A percentile compares a stretch with the other conserved stretches of the same genome.
These are phyloP conservation scores for Hirudo medicinalis DNA, from an alignment of 1,140 invertebrate species.

Conservation along the genomic window DNA sequence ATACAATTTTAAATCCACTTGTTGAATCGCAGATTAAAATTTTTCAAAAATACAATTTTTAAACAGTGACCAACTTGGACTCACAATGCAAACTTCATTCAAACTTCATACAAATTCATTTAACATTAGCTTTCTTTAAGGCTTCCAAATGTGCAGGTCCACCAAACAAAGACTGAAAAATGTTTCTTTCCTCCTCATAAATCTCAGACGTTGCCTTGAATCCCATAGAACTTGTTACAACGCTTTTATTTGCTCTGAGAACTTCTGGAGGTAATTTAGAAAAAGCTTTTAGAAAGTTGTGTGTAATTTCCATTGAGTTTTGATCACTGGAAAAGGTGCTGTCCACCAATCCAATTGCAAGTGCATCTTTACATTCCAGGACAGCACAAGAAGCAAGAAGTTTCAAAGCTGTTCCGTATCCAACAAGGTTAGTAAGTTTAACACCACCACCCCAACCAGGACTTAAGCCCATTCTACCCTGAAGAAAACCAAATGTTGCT, in stretches of 20 bases:
- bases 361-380: conserved; percentile 37
- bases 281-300: background rate
- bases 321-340: conserved; percentile 30
- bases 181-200: background rate
- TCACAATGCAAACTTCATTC: too few relatives aligned
- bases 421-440: conserved; percentile 41
- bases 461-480: conserved; percentile 47
- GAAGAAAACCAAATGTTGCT: conserved; percentile 47
- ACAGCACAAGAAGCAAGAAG: conserved; percentile 40
- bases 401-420: conserved; percentile 41
- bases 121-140: background rate
- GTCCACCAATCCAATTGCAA: conserved; percentile 37
- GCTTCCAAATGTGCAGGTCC: background rate
- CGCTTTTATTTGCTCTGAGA: conserved; percentile 1
- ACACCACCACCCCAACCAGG: conserved; percentile 50
- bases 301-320: conserved; percentile 10
- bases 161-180: conserved; percentile 6
- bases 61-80: too few relatives aligned
- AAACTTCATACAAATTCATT: too few relatives aligned
- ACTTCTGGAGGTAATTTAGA: conserved; percentile 3
- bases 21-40: too few relatives aligned
- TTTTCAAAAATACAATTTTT: too few relatives aligned
- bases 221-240: background rate
- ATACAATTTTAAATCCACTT: too few relatives aligned
- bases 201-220: background rate